Base-by-base conservation (phyloP, 2,888 invertebrate genomes). In the Eupsilia transversa region DNA sequence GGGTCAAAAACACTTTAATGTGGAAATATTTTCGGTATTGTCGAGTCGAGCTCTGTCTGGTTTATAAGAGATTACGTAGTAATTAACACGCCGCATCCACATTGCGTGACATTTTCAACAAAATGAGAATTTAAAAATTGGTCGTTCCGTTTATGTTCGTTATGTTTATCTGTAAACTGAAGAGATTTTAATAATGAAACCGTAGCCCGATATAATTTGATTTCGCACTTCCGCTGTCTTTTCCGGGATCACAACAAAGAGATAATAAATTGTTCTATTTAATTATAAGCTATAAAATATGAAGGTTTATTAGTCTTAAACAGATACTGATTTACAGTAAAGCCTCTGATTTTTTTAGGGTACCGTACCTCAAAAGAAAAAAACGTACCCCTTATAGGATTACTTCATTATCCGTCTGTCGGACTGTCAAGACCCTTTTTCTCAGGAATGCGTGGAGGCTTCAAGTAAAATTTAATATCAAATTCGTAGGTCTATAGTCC, bases 21-120 rank as follows among this genome's bases (percentile, higher is more conserved):
- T 38, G 14, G 14, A 60, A n/a, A 35, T 33, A 54, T 54, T 60
- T 30, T 46, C 14, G 23, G 38, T 2, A 38, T 23, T 27, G 20
- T n/a, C 3, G n/a, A 43, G n/a, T 52, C 14, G 20, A 70, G 43
- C 35, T 57, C 43, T n/a, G 30, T 57, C 43, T n/a, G 30, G 35
- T 52, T 69, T 38, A 14, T n/a, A 4, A 23, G 49, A 52, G 43
- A 61, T 70, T 49, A 65, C 20, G 6, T 56, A 60, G 61, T 17
- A 63, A 74, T 78, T 63, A 74, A 63, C 41, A 73, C 49, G 5
- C 56, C 52, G 30, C 14, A 56, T 30, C 14, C 17, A 52, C n/a
- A 27, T 4, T 7, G 3, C 4, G 14, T 60, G 43, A 79, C 7
- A 72, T 63, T 79, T 60, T 5, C 33, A 33, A 60, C 27, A 17